These are phyloP conservation scores for Tenthredo amoena DNA, from an alignment of 2,888 invertebrate species.

Conservation along the genomic window DNA sequence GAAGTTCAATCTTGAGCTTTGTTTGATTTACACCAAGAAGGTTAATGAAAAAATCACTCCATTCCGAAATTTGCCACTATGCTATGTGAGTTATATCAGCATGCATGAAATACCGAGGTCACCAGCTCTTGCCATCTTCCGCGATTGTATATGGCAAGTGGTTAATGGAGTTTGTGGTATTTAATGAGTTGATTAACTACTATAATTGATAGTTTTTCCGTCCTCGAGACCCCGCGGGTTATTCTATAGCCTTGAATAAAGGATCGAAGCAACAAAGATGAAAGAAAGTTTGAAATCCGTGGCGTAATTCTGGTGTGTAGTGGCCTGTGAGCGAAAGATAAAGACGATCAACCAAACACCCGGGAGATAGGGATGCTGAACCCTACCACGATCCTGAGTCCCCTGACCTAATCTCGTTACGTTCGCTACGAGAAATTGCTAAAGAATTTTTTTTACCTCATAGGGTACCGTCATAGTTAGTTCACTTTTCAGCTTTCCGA, in stretches of 20 bases:
- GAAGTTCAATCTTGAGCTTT: not conserved
- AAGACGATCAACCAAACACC: slow-evolving; percentile 33
- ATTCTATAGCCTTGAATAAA: not conserved
- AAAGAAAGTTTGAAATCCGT: slow-evolving; percentile 26
- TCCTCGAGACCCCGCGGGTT: not conserved
- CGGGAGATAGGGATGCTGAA: slow-evolving; percentile 26
- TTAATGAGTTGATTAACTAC: not conserved
- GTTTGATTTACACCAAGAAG: not conserved
- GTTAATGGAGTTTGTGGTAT: slow-evolving; percentile 1
- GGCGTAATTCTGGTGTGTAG: slow-evolving; percentile 23
- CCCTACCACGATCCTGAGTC: slow-evolving; percentile 9
- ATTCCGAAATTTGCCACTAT: not conserved
- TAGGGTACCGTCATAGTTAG: not conserved
- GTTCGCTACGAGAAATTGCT: slow-evolving; percentile 31
- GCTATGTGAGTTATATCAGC: not conserved
- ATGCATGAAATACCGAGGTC: not conserved
- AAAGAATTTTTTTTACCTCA: not conserved
- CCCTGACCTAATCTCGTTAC: slow-evolving; percentile 17
- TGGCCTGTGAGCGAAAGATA: slow-evolving; percentile 30
- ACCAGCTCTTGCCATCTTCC: not conserved
- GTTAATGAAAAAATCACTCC: not conserved
- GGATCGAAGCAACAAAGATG: not conserved
- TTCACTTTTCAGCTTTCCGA: not conserved
- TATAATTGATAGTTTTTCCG: not conserved
- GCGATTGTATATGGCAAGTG: not conserved